Base-by-base conservation (phyloP, 2,113 vertebrate species). In the Nannobrachium achirus region DNA sequence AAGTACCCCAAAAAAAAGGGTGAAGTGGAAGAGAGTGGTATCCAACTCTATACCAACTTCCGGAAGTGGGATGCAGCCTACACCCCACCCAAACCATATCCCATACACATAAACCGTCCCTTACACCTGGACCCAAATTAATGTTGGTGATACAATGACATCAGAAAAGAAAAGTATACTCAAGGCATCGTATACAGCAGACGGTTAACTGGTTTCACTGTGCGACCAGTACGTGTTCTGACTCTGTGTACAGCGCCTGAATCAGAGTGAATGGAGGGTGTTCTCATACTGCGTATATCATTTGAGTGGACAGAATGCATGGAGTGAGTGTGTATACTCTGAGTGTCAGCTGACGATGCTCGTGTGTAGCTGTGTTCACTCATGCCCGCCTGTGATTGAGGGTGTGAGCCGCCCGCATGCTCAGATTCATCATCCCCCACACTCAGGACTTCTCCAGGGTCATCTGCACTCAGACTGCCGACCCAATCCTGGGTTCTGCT, bases 201-300 rank as follows among this genome's bases (percentile, higher is more conserved):
- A 49, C 38, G 44, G 38, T 69, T 69, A 50, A 69, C 55, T 39
- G 56, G 55, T 55, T 59, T 69, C 9, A 69, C 20, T 49, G 59
- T 50, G 9, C 44, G 10, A 15, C 66, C 66, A 56, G 18, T 20
- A 48, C n/a, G 44, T 18, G 44, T 38, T 51, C 56, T 59, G 33
- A 39, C 38, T 58, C 8, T n/a, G 15, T 46, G 10, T 2, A 69
- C 40, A n/a, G 42, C 18, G 56, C 33, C 38, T 33, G 53, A 38
- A 56, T n/a, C 53, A 33, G 19, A 19, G 51, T 11, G 3, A 19
- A 1, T 33, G 53, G 18, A 56, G 53, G 25, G 20, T 38, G 7
- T 6, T 6, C 25, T 33, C 38, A 25, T 7, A 13, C 25, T 38
- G 19, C 14, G 19, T 33, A 25, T 11, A 56, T 1, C 2, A 13